phyloP scores from a whole-genome alignment of 2,113 vertebrate species.

The Sinocyclocheilus anophthalmus region DNA sequence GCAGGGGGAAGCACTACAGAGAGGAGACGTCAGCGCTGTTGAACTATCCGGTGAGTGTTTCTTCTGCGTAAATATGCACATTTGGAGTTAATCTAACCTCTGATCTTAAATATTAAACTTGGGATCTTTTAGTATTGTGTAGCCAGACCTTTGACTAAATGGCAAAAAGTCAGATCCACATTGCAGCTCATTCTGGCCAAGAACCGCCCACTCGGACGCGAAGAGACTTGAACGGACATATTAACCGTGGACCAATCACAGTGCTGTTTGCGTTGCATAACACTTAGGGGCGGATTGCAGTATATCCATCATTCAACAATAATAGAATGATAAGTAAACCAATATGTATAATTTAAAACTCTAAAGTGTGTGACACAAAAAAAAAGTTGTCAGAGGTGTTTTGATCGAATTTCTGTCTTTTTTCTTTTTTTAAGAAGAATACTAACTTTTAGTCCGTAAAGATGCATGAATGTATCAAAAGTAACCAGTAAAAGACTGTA shows the following conservation, averaged over 20 bases:
- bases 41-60: slow-evolving; percentile 78
- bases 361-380: neutral
- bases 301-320: neutral
- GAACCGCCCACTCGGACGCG: neutral
- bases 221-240: neutral
- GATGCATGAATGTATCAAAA: too few relatives aligned
- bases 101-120: slow-evolving; percentile 11
- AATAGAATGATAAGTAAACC: neutral
- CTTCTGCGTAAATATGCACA: neutral
- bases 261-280: neutral
- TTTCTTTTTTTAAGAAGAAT: neutral
- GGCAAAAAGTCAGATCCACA: neutral
- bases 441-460: neutral
- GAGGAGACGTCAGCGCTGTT: slow-evolving; percentile 70
- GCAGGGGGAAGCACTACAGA: slow-evolving; percentile 75
- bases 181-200: slow-evolving; percentile 2
- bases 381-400: neutral
- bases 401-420: neutral
- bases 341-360: neutral
- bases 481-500: too few relatives aligned
- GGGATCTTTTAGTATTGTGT: neutral
- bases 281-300: neutral
- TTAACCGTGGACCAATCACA: neutral
- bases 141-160: neutral
- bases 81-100: neutral